Percentiles rank a stretch among this genome's conserved stretches.
These are phyloP conservation scores for Lota lota DNA, from an alignment of 2,113 vertebrate species.

Conservation along the genomic window DNA sequence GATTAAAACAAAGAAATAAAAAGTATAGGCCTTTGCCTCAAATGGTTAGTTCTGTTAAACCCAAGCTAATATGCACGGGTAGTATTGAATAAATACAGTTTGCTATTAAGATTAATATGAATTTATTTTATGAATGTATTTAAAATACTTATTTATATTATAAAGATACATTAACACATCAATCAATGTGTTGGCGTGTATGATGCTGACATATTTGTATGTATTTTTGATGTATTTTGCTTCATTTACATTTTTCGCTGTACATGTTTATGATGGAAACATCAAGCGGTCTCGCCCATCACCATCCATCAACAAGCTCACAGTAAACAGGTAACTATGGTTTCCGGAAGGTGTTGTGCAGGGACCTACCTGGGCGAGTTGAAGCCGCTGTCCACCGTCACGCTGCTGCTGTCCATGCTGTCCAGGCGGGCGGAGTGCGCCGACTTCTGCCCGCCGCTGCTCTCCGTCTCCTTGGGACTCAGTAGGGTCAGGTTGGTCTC, in stretches of 20 bases:
- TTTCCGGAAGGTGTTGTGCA: background rate
- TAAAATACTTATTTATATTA: background rate
- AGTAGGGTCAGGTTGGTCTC: slow-evolving; percentile 97
- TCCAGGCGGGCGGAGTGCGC: slow-evolving; percentile 95
- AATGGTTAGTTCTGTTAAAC: too few species aligned
- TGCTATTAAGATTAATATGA: background rate
- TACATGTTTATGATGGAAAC: too few species aligned
- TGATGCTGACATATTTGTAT: too few species aligned
- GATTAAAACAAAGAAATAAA: too few species aligned
- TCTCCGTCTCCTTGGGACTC: slow-evolving; percentile 92
- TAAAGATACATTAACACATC: background rate
- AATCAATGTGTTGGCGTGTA: too few species aligned
- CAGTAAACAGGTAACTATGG: background rate
- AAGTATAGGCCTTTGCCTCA: too few species aligned
- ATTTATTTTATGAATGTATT: background rate
- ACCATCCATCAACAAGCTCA: too few species aligned
- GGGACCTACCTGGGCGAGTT: slow-evolving; percentile 96
- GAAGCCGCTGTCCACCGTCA: slow-evolving; percentile 98
- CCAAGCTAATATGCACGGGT: too few species aligned
- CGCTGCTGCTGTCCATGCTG: slow-evolving; percentile 99
- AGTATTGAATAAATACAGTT: too few species aligned
- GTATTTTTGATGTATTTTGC: too few species aligned
- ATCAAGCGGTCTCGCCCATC: too few species aligned
- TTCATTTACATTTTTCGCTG: too few species aligned
- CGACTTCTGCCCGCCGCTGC: slow-evolving; percentile 89